These are phyloP conservation scores for Halcyon badia DNA, from an alignment of 2,797 vertebrate genomes.

Conservation along the genomic window DNA sequence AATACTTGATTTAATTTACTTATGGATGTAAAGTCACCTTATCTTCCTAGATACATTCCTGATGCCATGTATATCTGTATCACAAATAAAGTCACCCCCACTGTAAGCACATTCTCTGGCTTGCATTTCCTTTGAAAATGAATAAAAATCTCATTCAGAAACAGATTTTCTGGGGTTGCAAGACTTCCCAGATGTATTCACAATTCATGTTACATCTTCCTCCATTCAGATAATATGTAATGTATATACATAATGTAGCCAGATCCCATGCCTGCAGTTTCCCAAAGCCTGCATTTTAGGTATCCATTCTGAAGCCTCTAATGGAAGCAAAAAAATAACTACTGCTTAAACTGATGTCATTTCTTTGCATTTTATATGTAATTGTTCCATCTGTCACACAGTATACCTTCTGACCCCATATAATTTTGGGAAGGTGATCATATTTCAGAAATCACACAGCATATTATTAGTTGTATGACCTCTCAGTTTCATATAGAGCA, in stretches of 20 bases:
- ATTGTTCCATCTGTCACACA: conserved; percentile 35
- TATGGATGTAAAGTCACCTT: background rate
- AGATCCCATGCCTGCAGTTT: background rate
- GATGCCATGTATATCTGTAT: background rate
- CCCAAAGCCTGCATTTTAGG: background rate
- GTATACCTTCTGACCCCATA: conserved; percentile 12
- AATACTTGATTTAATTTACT: background rate
- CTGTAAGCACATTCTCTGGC: background rate
- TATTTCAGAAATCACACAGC: conserved; percentile 24
- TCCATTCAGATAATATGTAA: background rate
- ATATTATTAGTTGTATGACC: conserved; percentile 10
- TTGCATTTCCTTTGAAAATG: background rate
- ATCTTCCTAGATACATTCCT: background rate
- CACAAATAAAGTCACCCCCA: background rate
- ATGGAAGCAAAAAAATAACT: background rate
- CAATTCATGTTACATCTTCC: background rate
- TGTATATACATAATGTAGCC: background rate
- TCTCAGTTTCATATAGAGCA: background rate
- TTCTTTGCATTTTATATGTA: conserved; percentile 16
- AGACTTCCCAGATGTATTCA: background rate
- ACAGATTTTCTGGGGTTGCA: background rate
- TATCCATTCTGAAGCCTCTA: background rate
- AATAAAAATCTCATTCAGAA: conserved; percentile 5
- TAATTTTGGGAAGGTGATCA: background rate
- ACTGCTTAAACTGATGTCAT: background rate